A percentile compares a stretch with the other conserved stretches of the same genome.
These are phyloP conservation scores for Thunnus albacares DNA, from an alignment of 2,797 vertebrate species.

Conservation along the genomic window DNA sequence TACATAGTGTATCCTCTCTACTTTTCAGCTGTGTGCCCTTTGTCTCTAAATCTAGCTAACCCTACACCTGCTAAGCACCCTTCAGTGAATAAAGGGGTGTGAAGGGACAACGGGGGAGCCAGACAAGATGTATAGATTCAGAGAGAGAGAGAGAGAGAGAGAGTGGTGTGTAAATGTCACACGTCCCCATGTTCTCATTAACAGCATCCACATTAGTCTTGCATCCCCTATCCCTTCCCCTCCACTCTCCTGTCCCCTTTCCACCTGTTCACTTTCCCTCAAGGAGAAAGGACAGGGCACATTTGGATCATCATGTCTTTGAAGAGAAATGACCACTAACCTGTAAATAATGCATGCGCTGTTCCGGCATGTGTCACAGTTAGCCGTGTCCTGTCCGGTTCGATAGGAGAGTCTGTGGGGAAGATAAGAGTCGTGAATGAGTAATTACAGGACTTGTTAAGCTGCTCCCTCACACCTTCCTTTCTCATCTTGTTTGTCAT, in stretches of 20 bases:
- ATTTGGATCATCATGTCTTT: constrained; percentile 63
- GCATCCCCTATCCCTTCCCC: background rate
- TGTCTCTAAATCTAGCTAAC: constrained; percentile 10
- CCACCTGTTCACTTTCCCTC: constrained; percentile 39
- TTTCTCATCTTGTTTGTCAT: constrained; percentile 74
- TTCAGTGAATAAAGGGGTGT: constrained; percentile 20
- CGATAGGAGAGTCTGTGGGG: constrained; percentile 95
- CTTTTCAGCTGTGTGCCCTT: constrained; percentile 27
- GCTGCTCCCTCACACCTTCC: constrained; percentile 60
- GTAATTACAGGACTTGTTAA: constrained; percentile 80
- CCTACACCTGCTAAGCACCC: constrained; percentile 14
- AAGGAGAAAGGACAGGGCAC: constrained; percentile 57
- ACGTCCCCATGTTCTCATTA: constrained; percentile 56
- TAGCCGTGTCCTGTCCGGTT: constrained; percentile 99
- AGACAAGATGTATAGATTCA: constrained; percentile 45
- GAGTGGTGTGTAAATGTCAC: constrained; percentile 55
- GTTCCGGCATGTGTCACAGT: constrained; percentile 99
- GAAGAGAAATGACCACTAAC: constrained; percentile 84
- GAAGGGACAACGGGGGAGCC: constrained; percentile 13
- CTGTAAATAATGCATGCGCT: constrained; percentile 99
- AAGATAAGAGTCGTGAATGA: constrained; percentile 82
- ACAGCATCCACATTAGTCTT: constrained; percentile 58
- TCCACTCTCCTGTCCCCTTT: background rate
- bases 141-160: constrained; percentile 12
- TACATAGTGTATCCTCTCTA: constrained; percentile 9